Evolutionary conservation across 2,113 vertebrate species (phyloP), one percentile per base, ranked within the genome.

Genomic region (Callospermophilus lateralis): DNA sequence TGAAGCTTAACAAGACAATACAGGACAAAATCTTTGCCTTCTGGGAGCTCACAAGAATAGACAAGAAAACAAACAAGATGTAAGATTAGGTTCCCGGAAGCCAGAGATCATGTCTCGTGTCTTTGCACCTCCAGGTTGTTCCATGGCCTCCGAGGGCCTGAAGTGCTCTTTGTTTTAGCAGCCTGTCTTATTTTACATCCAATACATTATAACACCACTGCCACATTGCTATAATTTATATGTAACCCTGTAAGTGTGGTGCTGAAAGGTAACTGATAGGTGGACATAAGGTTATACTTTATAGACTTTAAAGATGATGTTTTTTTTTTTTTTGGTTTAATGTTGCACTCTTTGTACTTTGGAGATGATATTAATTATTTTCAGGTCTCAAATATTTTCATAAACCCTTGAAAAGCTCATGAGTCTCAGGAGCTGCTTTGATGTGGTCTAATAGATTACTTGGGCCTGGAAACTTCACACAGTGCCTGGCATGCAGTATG

Each of bases 331-430:
- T 77, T 95, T 96, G 96, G 94, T 96, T 97, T 97, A 84, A 96
- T 88, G 95, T 96, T 93, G 28, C 22, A 65, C 77, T 86, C 84
- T 95, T 97, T 97, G 51, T 94, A 30, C 96, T 95, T 88, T 93
- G 48, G 87, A 96, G 94, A 86, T 84, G 65, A 68, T 96, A 92
- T 96, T 96, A 97, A 95, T 95, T 95, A 95, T 96, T 91, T 96
- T 70, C 63, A 85, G 79, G 61, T 96, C 73, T 96, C 84, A 80
- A 48, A 92, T 97, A 93, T 95, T 97, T 95, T 92, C 67, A 73
- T 6, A 48, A 97, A 90, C 42, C 19, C 55, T 77, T 84, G 81
- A 87, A 96, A 93, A 93, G 7, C 92, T 92, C 15, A 4, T 34
- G 61, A 76, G 68, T 84, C 51, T 68, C 77, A 17, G 72, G 77